Conservation (phyloP, 2,888 invertebrate genomes). For the Phengaris alcon region DNA sequence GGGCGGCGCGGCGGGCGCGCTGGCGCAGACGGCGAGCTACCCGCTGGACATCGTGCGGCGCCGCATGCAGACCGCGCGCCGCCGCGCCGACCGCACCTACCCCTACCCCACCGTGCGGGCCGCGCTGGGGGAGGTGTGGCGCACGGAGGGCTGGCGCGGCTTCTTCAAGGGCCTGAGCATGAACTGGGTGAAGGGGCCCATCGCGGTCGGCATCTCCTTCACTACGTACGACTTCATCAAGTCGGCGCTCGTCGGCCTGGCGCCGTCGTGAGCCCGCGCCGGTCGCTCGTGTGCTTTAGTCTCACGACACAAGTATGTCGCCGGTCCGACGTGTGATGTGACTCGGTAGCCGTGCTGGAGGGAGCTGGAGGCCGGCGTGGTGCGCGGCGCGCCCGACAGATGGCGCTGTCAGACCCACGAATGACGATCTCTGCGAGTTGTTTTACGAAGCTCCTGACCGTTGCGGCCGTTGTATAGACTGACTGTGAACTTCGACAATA, state of each 20-base stretch:
- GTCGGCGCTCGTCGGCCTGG: constrained; percentile 74
- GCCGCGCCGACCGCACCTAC: constrained; percentile 64
- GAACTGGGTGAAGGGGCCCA: constrained; percentile 98
- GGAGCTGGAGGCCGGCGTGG: no score
- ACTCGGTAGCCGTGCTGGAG: no score
- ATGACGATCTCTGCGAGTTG: not conserved
- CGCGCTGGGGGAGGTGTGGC: constrained; percentile 81
- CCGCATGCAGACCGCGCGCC: constrained; percentile 81
- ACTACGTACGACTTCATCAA: constrained; percentile 93
- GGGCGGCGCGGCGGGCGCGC: constrained; percentile 94
- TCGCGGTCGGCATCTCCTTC: constrained; percentile 96
- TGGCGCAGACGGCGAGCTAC: constrained; percentile 97
- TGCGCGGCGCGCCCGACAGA: no score
- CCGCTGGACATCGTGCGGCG: constrained; percentile 94
- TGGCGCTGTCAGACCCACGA: no score
- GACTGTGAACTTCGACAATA: constrained; percentile 3
- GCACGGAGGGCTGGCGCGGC: constrained; percentile 91
- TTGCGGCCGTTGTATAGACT: not conserved
- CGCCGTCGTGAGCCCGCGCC: constrained; percentile 32
- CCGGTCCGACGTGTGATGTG: no score
- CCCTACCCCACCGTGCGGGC: constrained; percentile 81
- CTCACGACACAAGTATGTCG: no score
- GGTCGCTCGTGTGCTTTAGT: no score
- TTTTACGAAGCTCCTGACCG: not conserved
- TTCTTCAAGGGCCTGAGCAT: constrained; percentile 99